These are phyloP conservation scores for Micronycteris hirsuta DNA, from an alignment of 2,113 vertebrate species.

Conservation along the genomic window DNA sequence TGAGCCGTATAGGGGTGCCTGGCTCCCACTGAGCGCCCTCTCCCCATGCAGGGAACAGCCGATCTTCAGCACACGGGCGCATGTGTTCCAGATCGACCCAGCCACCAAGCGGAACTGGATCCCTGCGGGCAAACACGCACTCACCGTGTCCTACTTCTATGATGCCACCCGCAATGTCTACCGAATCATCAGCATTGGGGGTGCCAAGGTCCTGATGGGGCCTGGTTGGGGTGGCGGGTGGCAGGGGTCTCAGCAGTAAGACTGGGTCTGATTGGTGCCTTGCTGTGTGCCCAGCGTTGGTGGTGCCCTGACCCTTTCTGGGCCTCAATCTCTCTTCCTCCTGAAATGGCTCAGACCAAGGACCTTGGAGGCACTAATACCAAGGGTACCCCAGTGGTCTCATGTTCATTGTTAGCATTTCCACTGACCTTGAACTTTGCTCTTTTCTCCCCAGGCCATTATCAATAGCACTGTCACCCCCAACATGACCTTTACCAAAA, in stretches of 20 bases:
- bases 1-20: accelerated
- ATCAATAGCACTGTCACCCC: constrained; percentile 97
- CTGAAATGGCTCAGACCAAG: background rate
- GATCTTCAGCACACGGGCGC: constrained; percentile 94
- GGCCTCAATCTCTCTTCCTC: background rate
- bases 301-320: background rate
- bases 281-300: background rate
- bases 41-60: constrained; percentile 92
- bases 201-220: constrained; percentile 88
- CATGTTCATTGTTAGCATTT: background rate
- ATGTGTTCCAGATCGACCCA: constrained; percentile 98
- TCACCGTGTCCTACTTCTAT: constrained; percentile 96
- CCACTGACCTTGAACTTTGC: background rate
- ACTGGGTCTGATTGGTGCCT: background rate
- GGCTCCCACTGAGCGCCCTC: accelerated
- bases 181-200: constrained; percentile 97
- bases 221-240: background rate
- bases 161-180: constrained; percentile 93
- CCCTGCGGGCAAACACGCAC: constrained; percentile 94
- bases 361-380: background rate
- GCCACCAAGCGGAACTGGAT: constrained; percentile 97
- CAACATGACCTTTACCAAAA: constrained; percentile 99
- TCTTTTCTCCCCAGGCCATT: constrained; percentile 85
- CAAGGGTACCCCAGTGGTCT: background rate
- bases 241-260: background rate